Conservation (phyloP, 2,888 invertebrate species). For the Petrolisthes cinctipes region DNA sequence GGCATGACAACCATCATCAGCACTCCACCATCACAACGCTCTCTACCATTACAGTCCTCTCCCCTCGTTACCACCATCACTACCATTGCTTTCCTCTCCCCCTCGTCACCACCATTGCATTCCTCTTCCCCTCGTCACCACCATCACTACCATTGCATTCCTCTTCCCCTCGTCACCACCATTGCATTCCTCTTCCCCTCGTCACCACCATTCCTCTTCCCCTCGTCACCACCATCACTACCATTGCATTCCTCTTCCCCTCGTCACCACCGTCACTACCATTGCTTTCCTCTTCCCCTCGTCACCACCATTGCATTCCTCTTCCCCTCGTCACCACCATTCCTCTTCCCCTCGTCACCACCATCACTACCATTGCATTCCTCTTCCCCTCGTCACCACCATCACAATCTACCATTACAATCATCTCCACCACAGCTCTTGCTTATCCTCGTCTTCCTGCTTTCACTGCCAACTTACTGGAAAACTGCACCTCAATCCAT, state of each 20-base stretch:
- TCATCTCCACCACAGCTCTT: conserved; percentile 2
- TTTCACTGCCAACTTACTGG: no score
- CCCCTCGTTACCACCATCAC: not conserved
- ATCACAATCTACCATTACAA: not conserved
- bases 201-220: not conserved
- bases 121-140: not conserved
- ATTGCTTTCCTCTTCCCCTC: not conserved
- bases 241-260: no score
- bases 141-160: no score
- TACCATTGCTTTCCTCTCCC: not conserved
- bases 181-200: not conserved
- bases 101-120: not conserved
- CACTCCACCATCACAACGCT: no score
- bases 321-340: not conserved
- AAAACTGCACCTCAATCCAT: no score
- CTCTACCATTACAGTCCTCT: no score
- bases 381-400: not conserved
- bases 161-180: not conserved
- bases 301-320: not conserved
- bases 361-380: not conserved
- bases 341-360: not conserved
- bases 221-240: not conserved
- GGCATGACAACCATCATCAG: no score
- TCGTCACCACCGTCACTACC: not conserved
- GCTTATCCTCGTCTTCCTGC: not conserved